These are phyloP conservation scores for Mimas tiliae DNA, from an alignment of 2,888 invertebrate genomes.

Conservation along the genomic window DNA sequence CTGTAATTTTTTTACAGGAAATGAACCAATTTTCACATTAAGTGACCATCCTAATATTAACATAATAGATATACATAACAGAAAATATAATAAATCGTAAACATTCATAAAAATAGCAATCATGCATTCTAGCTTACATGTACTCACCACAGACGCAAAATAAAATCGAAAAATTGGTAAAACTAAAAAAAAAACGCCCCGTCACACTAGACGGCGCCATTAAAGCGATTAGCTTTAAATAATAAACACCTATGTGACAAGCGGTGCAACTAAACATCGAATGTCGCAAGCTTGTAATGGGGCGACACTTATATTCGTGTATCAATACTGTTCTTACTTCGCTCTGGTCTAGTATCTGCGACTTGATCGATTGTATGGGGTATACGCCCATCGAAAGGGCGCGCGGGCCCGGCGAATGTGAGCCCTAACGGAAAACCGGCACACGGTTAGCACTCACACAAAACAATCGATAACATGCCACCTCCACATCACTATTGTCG, in stretches of 20 bases:
- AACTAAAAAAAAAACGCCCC: conserved; percentile 34
- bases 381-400: conserved; percentile 95
- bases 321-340: conserved; percentile 89
- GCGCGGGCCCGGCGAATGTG: conserved; percentile 96
- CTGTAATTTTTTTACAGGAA: not conserved
- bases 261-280: conserved; percentile 84
- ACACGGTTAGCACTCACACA: conserved; percentile 86
- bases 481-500: conserved; percentile 63
- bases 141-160: conserved; percentile 61
- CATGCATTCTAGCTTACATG: conserved; percentile 72
- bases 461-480: conserved; percentile 77
- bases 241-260: conserved; percentile 79
- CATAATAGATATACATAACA: conserved; percentile 34
- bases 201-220: conserved; percentile 28
- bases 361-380: conserved; percentile 95
- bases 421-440: conserved; percentile 89
- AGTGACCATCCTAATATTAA: conserved; percentile 18
- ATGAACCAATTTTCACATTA: conserved; percentile 2
- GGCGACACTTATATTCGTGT: conserved; percentile 65
- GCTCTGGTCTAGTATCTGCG: conserved; percentile 93
- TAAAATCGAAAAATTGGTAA: conserved; percentile 37
- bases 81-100: conserved; percentile 45
- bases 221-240: conserved; percentile 36
- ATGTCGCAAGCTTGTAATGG: conserved; percentile 75
- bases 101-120: conserved; percentile 57